Evolutionary conservation across 2,797 vertebrate species (phyloP).

Genomic region (Ptychobarbus kaznakovi): DNA sequence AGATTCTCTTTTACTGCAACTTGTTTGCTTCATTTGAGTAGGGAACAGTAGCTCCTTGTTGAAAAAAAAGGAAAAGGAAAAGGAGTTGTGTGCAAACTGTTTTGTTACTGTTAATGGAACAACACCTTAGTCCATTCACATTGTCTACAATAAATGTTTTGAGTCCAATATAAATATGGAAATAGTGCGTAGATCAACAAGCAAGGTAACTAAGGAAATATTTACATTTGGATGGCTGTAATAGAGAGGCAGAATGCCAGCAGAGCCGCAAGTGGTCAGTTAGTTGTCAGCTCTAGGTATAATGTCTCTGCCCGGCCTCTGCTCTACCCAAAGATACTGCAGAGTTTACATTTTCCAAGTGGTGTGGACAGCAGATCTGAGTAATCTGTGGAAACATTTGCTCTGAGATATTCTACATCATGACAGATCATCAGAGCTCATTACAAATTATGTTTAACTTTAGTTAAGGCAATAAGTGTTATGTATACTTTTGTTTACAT

Average conservation of each 20-base stretch:
- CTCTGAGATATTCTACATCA: background rate
- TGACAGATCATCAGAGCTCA: background rate
- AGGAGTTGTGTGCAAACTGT: conserved; percentile 15
- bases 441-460: conserved; percentile 8
- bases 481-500: background rate
- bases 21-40: background rate
- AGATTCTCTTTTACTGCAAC: background rate
- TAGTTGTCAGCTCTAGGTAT: conserved; percentile 45
- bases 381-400: conserved; percentile 16
- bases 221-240: conserved; percentile 63
- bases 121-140: conserved; percentile 55
- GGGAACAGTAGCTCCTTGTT: conserved; percentile 22
- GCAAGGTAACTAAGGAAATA: conserved; percentile 66
- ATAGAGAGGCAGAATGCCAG: conserved; percentile 62
- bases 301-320: conserved; percentile 38
- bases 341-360: conserved; percentile 14
- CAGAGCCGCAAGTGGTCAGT: conserved; percentile 36
- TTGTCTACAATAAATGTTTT: conserved; percentile 60
- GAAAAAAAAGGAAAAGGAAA: background rate
- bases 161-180: conserved; percentile 67
- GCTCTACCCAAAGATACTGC: conserved; percentile 11
- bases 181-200: conserved; percentile 62
- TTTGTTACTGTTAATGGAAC: conserved; percentile 49
- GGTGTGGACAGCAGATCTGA: conserved; percentile 26
- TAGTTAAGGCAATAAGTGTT: background rate